Percentiles rank a stretch among this genome's conserved stretches.
These are phyloP conservation scores for Eulithis prunata DNA, from an alignment of 2,888 invertebrate genomes.

Conservation along the genomic window DNA sequence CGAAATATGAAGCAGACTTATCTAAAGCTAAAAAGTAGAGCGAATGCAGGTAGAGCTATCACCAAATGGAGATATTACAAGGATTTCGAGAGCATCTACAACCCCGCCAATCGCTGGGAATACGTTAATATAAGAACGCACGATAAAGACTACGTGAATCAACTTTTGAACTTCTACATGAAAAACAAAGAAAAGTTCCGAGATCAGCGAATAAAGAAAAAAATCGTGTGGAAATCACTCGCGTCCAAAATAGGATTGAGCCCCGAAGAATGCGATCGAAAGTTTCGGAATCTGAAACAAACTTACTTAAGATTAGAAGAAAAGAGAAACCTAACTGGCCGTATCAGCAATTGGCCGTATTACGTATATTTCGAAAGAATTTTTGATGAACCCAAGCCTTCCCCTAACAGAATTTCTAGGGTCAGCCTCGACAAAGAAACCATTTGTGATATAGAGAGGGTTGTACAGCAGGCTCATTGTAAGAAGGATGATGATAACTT, in stretches of 20 bases:
- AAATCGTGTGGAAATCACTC: slow-evolving; percentile 66
- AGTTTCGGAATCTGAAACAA: slow-evolving; percentile 76
- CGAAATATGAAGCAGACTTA: slow-evolving; percentile 77
- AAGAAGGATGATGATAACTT: slow-evolving; percentile 63
- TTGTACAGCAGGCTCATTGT: slow-evolving; percentile 54
- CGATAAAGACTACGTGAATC: slow-evolving; percentile 66
- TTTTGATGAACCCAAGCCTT: slow-evolving; percentile 50
- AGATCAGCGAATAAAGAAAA: slow-evolving; percentile 70
- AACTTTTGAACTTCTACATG: slow-evolving; percentile 68
- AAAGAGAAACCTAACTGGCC: slow-evolving; percentile 66
- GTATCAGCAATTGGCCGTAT: slow-evolving; percentile 70
- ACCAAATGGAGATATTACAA: slow-evolving; percentile 75
- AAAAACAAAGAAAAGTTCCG: slow-evolving; percentile 70
- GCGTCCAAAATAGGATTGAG: slow-evolving; percentile 63
- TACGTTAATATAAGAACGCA: slow-evolving; percentile 42
- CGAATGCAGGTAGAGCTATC: slow-evolving; percentile 55
- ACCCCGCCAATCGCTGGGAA: slow-evolving; percentile 31
- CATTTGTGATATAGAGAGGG: slow-evolving; percentile 58
- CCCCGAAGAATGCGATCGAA: slow-evolving; percentile 72
- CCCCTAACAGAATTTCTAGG: slow-evolving; percentile 24
- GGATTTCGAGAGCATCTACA: slow-evolving; percentile 70
- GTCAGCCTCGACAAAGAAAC: slow-evolving; percentile 51
- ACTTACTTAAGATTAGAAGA: slow-evolving; percentile 68
- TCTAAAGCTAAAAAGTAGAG: slow-evolving; percentile 64
- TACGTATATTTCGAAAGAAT: slow-evolving; percentile 72